phyloP scores from a whole-genome alignment of 1,140 invertebrate genomes.

The Ips nitidus region DNA sequence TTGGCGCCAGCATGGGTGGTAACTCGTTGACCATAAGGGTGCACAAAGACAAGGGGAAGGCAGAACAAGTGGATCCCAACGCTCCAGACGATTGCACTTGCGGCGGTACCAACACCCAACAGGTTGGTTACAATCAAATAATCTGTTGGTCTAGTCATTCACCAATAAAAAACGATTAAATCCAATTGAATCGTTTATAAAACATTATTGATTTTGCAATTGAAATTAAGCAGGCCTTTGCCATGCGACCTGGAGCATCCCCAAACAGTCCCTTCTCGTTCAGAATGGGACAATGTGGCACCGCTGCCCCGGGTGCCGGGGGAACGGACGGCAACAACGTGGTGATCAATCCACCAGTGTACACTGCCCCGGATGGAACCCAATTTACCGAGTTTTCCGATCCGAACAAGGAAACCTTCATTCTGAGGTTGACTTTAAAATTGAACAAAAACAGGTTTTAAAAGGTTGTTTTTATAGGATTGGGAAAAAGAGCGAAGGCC shows the following conservation, averaged over 20 bases:
- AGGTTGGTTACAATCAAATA: not conserved
- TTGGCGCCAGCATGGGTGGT: constrained; percentile 51
- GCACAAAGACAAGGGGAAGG: constrained; percentile 48
- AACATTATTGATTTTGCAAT: not conserved
- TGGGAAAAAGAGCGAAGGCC: constrained; percentile 48
- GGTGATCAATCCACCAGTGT: constrained; percentile 45
- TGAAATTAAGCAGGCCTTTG: constrained; percentile 9
- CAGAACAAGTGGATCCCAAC: constrained; percentile 40
- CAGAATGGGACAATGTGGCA: constrained; percentile 42
- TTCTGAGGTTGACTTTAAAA: constrained; percentile 38
- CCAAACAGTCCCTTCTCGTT: constrained; percentile 45
- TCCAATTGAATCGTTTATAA: constrained; percentile 1
- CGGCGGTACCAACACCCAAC: not conserved
- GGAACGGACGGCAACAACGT: constrained; percentile 35
- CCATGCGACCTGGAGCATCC: constrained; percentile 39
- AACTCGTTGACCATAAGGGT: constrained; percentile 51
- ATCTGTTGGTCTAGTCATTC: constrained; percentile 7
- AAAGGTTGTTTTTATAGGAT: constrained; percentile 28
- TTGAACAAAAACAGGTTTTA: constrained; percentile 22
- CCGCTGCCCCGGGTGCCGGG: constrained; percentile 10
- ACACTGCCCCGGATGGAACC: constrained; percentile 42
- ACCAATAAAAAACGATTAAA: constrained; percentile 11
- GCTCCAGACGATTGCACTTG: constrained; percentile 19
- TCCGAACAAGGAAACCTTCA: constrained; percentile 51
- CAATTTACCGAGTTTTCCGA: constrained; percentile 50